Base-by-base conservation (phyloP, 2,888 invertebrate genomes). In the Lissocephala sabroskyi region DNA sequence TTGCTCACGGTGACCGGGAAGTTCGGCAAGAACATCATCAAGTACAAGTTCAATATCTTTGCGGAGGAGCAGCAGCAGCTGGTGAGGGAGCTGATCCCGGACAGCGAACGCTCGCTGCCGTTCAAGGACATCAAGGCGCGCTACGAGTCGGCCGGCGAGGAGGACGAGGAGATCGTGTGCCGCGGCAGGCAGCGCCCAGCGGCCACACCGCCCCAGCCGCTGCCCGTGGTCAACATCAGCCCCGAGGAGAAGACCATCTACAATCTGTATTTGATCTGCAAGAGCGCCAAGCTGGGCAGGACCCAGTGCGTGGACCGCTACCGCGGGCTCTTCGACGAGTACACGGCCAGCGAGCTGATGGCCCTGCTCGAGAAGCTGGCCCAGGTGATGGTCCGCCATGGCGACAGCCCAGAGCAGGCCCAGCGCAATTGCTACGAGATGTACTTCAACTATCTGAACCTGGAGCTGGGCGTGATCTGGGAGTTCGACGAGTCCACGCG, bases 361-460 rank as follows among this genome's bases (percentile, higher is more conserved):
- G 65, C 63, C 13, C 61, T 85, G 44, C 62, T 85, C 3, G 60
- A 58, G 6, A 84, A 84, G 51, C 55, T 85, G 10, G 71, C 80
- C 11, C 54, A 58, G 10, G 65, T 85, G 4, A 84, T 85, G 81
- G 60, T 76, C 19, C 84, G 85, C 41, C 75, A 84, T 41, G 84
- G 84, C 7, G 83, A 85, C 42, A 73, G 54, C 18, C 53, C 55
- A 26, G 59, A 75, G n/a, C 79, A 81, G 45, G 80, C 84, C 40
- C 80, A 75, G 32, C 68, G 77, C 41, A 79, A 82, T 51, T 85
- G 84, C 55, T 84, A 77, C 50, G 82, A 82, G 43, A 83, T 85
- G 83, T 85, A 84, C 53, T 84, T 85, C 41, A 80, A 85, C 55
- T 85, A 85, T 65, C 62, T 85, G 41, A 84, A 84, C 51, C 79